Base-by-base conservation (phyloP, 2,797 vertebrate species). In the Lateolabrax maculatus region DNA sequence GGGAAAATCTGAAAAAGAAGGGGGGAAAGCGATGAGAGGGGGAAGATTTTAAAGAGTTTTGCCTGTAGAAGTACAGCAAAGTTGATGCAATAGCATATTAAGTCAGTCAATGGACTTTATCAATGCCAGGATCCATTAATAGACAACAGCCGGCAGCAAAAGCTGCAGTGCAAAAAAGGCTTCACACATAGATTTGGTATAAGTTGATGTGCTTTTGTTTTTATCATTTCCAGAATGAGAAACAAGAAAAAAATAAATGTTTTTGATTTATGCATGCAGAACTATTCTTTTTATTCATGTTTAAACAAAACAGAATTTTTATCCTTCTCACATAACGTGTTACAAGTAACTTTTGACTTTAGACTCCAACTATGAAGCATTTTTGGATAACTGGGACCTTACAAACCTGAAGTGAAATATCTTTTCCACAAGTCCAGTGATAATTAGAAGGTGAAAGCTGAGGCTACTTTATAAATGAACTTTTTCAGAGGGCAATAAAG, bases 41-140 rank as follows among this genome's bases (percentile, higher is more conserved):
- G 56, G 65, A 68, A 68, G 71, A 57, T 81, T 81, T 58, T 61
- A 46, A 74, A 49, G 74, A 83, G 60, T 69, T 79, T 56, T 68
- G 88, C 87, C 81, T 77, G 76, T 41, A 88, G 90, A 85, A 37
- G 71, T 78, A 60, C 44, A 71, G 81, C 73, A 58, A 53, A 83
- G 88, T 89, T 91, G 90, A 92, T 87, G 90, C 90, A 92, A 92
- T 80, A 71, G 77, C 80, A 72, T 79, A 86, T 88, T 89, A 87
- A 89, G 83, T 86, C 81, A 77, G 87, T 90, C 88, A 79, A 82
- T 87, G 79, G 56, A 83, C 79, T 85, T 85, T 68, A 87, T 88
- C 82, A 88, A 80, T 77, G 87, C 80, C 79, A 60, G 62, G 61
- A 87, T 88, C 84, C 83, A 90, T 89, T 81, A 81, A 90, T 68